Evolutionary conservation across 1,140 invertebrate genomes (phyloP).

Genomic region (Myzus persicae): DNA sequence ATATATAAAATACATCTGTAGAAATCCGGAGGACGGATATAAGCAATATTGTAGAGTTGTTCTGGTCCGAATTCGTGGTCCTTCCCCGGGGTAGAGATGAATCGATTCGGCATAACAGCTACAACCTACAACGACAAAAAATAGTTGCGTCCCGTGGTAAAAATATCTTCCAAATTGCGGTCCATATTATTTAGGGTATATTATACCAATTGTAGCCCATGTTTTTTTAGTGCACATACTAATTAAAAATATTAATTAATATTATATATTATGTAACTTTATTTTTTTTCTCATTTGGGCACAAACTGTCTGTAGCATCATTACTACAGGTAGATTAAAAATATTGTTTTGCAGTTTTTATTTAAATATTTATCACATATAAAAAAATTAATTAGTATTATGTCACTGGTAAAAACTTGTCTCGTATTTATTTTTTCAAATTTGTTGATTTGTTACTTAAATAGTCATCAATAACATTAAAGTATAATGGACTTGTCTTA

Average conservation of each 20-base stretch:
- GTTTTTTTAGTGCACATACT: background rate
- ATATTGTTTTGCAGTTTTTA: background rate
- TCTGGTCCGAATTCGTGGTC: background rate
- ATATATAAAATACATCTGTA: background rate
- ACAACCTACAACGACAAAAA: background rate
- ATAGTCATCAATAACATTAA: too few relatives aligned
- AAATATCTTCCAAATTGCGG: background rate
- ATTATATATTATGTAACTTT: background rate
- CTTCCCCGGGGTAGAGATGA: background rate
- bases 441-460: too few relatives aligned
- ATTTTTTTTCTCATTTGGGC: background rate
- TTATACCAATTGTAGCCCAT: background rate
- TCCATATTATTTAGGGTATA: background rate
- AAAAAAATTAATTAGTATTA: too few relatives aligned
- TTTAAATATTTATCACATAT: background rate
- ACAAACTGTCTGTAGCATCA: background rate
- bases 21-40: background rate
- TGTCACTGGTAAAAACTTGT: too few relatives aligned
- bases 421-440: too few relatives aligned
- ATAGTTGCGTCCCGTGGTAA: background rate
- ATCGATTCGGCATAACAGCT: background rate
- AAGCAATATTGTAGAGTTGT: background rate
- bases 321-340: background rate
- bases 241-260: slow-evolving; percentile 8
- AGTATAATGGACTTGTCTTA: too few relatives aligned